These are phyloP conservation scores for Chromis chromis DNA, from an alignment of 2,797 vertebrate species.

Conservation along the genomic window DNA sequence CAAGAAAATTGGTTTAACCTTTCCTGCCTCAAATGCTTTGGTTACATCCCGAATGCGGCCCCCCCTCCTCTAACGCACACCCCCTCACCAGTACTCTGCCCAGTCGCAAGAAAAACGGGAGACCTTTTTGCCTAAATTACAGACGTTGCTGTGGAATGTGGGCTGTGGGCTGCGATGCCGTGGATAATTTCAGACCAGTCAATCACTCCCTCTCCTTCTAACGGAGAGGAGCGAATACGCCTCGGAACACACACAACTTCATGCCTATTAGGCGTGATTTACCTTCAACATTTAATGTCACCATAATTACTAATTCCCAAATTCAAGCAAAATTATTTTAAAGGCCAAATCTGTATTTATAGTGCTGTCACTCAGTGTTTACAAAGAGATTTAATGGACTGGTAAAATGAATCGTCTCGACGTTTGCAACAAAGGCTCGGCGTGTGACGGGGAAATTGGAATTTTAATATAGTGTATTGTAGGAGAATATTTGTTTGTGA, in stretches of 20 bases:
- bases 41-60: constrained; percentile 70
- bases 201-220: constrained; percentile 64
- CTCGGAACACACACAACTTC: constrained; percentile 30
- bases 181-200: constrained; percentile 81
- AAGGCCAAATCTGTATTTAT: constrained; percentile 36
- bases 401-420: constrained; percentile 14
- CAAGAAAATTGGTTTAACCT: constrained; percentile 84
- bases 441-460: neutral
- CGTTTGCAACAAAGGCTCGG: constrained; percentile 18
- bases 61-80: constrained; percentile 37
- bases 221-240: constrained; percentile 56
- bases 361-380: constrained; percentile 30
- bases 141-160: constrained; percentile 76
- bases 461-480: constrained; percentile 36
- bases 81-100: constrained; percentile 29
- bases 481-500: constrained; percentile 26
- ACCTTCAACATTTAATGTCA: constrained; percentile 40
- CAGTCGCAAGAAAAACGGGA: constrained; percentile 67
- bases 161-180: constrained; percentile 68
- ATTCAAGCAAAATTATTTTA: constrained; percentile 44
- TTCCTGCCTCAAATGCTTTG: constrained; percentile 68
- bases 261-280: constrained; percentile 18
- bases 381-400: constrained; percentile 23
- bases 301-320: constrained; percentile 40
- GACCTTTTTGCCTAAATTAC: constrained; percentile 80